phyloP scores from a whole-genome alignment of 2,888 invertebrate genomes.

The Saturnia pavonia region DNA sequence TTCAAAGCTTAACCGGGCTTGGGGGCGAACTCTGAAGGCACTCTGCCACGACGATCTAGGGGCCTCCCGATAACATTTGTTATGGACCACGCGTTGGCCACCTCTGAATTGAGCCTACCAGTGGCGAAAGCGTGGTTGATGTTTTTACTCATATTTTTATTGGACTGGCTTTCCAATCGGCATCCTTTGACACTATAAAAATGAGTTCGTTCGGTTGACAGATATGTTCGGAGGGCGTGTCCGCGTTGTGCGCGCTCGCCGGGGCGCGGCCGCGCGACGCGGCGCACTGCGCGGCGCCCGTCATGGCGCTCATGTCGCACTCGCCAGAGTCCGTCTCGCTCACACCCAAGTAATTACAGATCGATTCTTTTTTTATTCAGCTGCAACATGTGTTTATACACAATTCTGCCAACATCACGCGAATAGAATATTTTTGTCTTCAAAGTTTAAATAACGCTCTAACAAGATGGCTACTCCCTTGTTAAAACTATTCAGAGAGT shows the following conservation, averaged over 20 bases:
- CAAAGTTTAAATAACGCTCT: too few relatives aligned
- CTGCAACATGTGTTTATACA: too few relatives aligned
- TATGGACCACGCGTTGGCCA: background rate
- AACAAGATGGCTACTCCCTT: too few relatives aligned
- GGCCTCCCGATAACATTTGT: too few relatives aligned
- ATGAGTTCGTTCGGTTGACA: slow-evolving; percentile 25
- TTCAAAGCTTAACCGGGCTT: too few relatives aligned
- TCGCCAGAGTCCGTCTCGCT: slow-evolving; percentile 68
- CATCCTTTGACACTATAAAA: background rate
- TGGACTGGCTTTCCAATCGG: background rate
- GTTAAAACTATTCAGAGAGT: too few relatives aligned
- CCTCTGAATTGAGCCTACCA: background rate
- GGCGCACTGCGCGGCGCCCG: slow-evolving; percentile 56
- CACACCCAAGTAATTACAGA: slow-evolving; percentile 56
- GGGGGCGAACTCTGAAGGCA: too few relatives aligned
- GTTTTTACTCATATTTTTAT: background rate
- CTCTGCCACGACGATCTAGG: too few relatives aligned
- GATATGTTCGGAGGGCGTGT: slow-evolving; percentile 65
- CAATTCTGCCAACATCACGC: too few relatives aligned
- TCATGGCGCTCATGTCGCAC: slow-evolving; percentile 62
- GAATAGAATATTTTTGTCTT: too few relatives aligned
- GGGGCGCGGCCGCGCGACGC: slow-evolving; percentile 50
- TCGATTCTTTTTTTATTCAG: too few relatives aligned
- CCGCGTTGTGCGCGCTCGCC: slow-evolving; percentile 51
- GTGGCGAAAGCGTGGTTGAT: background rate